A percentile compares a stretch with the other conserved stretches of the same genome.
Conservation (phyloP, 92 coral and sea anemone genomes). For the Bergia puertoricense region DNA sequence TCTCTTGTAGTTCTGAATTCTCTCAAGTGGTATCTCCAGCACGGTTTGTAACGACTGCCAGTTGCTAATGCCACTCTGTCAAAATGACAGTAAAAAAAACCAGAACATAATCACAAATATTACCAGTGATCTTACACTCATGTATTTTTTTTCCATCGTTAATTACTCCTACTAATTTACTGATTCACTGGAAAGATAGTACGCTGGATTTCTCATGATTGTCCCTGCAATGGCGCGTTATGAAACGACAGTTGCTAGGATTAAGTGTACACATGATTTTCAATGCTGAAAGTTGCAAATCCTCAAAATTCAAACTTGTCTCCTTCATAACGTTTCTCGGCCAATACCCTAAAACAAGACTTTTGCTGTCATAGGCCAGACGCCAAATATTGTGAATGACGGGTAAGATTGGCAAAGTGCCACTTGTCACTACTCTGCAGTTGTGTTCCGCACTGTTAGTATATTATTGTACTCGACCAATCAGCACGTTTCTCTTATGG, state of each 20-base stretch:
- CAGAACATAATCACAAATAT: background rate
- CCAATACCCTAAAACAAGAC: background rate
- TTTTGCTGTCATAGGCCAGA: background rate
- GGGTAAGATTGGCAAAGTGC: background rate
- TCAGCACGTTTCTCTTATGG: too few relatives aligned
- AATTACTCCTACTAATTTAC: background rate
- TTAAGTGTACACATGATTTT: background rate
- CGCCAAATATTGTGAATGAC: background rate
- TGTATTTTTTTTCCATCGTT: background rate
- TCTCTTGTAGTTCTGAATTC: constrained; percentile 42
- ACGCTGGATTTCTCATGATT: too few relatives aligned
- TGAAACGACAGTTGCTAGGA: too few relatives aligned
- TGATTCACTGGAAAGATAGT: too few relatives aligned
- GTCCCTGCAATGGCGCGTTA: too few relatives aligned
- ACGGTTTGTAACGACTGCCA: constrained; percentile 42
- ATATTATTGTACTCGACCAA: background rate
- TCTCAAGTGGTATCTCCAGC: constrained; percentile 43
- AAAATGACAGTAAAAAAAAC: background rate
- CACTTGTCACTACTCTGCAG: background rate
- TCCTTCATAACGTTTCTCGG: background rate
- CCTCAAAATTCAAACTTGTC: too few relatives aligned
- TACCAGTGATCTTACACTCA: background rate
- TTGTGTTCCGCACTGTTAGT: background rate
- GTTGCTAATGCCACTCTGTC: constrained; percentile 42
- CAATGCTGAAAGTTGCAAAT: background rate